Conservation (phyloP, 1,140 invertebrate genomes). For the Saccostrea cuccullata region DNA sequence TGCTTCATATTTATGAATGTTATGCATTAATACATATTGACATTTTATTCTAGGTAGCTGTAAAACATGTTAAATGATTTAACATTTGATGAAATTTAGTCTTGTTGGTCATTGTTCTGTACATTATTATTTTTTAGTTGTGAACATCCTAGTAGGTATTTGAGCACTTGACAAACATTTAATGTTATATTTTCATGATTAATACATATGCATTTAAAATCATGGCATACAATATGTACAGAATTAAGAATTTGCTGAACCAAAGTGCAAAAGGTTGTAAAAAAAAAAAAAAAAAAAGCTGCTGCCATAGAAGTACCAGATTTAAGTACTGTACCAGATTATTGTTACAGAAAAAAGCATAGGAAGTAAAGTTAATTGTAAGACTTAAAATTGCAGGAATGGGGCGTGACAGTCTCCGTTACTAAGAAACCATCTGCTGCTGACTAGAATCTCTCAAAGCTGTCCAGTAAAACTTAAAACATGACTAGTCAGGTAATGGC, state of each 20-base stretch:
- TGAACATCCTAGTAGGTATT: too few species aligned
- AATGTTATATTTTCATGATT: too few species aligned
- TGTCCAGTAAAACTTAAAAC: background rate
- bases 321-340: too few species aligned
- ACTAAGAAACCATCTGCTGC: slow-evolving; percentile 14
- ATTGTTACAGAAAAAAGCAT: too few species aligned
- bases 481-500: slow-evolving; percentile 20
- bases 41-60: background rate
- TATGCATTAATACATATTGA: background rate
- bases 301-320: background rate
- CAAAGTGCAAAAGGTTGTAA: background rate
- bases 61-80: too few species aligned
- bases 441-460: slow-evolving; percentile 12
- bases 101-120: background rate
- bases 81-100: too few species aligned
- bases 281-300: too few species aligned
- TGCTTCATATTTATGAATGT: background rate
- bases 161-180: too few species aligned
- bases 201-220: too few species aligned
- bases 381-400: background rate
- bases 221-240: background rate
- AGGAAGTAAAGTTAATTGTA: background rate
- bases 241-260: background rate
- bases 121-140: too few species aligned
- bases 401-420: background rate